These are phyloP conservation scores for Myiagra hebetior DNA, from an alignment of 2,113 vertebrate genomes.

Conservation along the genomic window DNA sequence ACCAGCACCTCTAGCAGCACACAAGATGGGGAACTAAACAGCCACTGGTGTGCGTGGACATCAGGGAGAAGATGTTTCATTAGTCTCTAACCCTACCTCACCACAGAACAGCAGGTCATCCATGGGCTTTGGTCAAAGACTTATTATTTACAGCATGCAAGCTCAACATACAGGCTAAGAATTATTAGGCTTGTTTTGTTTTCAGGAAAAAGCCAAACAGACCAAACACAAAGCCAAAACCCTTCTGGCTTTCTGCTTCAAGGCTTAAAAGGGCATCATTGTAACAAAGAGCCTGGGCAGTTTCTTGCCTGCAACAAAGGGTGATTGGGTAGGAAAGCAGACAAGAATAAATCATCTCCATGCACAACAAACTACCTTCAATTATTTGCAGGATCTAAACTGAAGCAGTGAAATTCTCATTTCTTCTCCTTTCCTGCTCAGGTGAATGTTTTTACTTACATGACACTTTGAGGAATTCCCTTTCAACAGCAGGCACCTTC, in stretches of 20 bases:
- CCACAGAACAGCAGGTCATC: neutral
- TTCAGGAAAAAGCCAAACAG: neutral
- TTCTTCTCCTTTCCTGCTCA: neutral
- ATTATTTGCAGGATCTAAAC: neutral
- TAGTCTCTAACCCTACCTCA: neutral
- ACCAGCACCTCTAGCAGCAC: neutral
- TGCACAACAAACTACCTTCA: neutral
- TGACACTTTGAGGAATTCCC: conserved; percentile 26
- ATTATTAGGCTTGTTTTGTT: neutral
- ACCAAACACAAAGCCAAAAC: neutral
- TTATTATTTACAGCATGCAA: neutral
- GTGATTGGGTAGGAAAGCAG: neutral
- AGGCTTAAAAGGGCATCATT: neutral
- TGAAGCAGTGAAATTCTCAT: neutral
- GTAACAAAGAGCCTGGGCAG: neutral
- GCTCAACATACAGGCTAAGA: neutral
- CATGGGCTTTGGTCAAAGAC: neutral
- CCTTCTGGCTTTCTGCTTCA: neutral
- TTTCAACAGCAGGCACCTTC: conserved; percentile 3
- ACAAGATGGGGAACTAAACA: neutral
- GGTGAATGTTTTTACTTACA: neutral
- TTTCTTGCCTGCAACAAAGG: neutral
- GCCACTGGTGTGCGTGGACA: neutral
- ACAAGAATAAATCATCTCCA: neutral
- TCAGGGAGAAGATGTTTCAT: neutral